Conservation (phyloP, 2,888 invertebrate species). For the Carcina quercana region DNA sequence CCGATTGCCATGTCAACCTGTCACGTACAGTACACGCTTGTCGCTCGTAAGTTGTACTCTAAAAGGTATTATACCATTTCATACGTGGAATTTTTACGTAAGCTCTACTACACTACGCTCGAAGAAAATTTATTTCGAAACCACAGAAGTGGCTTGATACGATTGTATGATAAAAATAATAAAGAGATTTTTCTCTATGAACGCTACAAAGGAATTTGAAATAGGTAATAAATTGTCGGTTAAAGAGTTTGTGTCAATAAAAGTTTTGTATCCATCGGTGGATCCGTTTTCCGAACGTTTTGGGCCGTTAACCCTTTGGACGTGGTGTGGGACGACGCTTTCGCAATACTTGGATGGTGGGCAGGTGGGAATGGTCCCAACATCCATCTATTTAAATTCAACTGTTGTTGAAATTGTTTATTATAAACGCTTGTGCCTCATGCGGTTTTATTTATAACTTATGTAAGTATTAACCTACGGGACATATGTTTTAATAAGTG, state of each 20-base stretch:
- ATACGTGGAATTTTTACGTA: slow-evolving; percentile 71
- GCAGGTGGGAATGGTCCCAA: not conserved
- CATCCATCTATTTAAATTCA: too few relatives aligned
- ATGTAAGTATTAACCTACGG: too few relatives aligned
- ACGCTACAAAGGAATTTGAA: slow-evolving; percentile 13
- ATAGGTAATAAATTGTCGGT: slow-evolving; percentile 8
- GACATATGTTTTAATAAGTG: too few relatives aligned
- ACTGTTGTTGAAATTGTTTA: too few relatives aligned
- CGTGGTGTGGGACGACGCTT: slow-evolving; percentile 5
- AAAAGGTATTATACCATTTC: slow-evolving; percentile 33
- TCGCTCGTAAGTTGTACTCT: slow-evolving; percentile 20
- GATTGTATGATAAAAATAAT: slow-evolving; percentile 28
- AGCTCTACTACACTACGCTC: slow-evolving; percentile 44
- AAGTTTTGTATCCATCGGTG: slow-evolving; percentile 4
- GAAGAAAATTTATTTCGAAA: slow-evolving; percentile 55
- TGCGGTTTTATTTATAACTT: too few relatives aligned
- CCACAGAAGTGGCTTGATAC: slow-evolving; percentile 42
- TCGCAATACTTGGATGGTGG: not conserved
- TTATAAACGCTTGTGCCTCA: too few relatives aligned
- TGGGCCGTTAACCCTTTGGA: slow-evolving; percentile 2
- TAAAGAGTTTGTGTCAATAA: slow-evolving; percentile 4
- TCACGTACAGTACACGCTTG: too few relatives aligned
- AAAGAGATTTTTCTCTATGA: slow-evolving; percentile 21
- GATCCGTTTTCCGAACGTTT: slow-evolving; percentile 2
- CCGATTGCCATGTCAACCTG: too few relatives aligned